A percentile compares a stretch with the other conserved stretches of the same genome.
Conservation (phyloP, 2,797 vertebrate species). For the Darevskia mixta region DNA sequence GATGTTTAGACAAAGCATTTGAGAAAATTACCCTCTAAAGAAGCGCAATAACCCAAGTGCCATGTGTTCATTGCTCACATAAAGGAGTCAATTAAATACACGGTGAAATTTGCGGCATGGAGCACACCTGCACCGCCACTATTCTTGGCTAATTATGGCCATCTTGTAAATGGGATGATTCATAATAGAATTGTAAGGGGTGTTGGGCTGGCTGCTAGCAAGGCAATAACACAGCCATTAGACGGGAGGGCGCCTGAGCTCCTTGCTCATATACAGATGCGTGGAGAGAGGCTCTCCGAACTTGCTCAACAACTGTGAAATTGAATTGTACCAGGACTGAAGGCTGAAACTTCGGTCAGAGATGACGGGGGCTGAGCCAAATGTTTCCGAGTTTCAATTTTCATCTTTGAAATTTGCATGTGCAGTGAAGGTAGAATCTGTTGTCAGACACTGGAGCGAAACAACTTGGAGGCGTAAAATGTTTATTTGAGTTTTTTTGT, state of each 20-base stretch:
- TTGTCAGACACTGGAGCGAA: neutral
- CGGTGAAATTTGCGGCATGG: constrained; percentile 3
- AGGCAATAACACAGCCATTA: neutral
- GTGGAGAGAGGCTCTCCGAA: neutral
- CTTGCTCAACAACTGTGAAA: neutral
- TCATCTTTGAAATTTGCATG: neutral
- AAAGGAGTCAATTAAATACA: constrained; percentile 27
- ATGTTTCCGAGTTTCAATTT: neutral
- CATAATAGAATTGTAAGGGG: constrained; percentile 34
- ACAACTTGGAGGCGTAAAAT: neutral
- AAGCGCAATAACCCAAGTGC: constrained; percentile 45
- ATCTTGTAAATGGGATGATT: constrained; percentile 52
- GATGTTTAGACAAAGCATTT: constrained; percentile 44
- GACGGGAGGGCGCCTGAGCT: neutral
- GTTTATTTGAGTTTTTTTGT: neutral
- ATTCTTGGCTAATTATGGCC: constrained; percentile 39
- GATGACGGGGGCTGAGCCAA: constrained; percentile 1
- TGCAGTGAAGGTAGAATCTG: neutral
- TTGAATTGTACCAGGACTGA: neutral
- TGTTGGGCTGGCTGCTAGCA: neutral
- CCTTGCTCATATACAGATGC: neutral
- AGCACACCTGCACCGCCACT: constrained; percentile 35
- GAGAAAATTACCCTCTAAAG: constrained; percentile 40
- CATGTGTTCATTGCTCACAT: constrained; percentile 35
- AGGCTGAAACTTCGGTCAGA: constrained; percentile 7